Evolutionary conservation across 1,140 invertebrate genomes (phyloP), one percentile per base, ranked within the genome.

Genomic region (Proctacanthus coquilletti): DNA sequence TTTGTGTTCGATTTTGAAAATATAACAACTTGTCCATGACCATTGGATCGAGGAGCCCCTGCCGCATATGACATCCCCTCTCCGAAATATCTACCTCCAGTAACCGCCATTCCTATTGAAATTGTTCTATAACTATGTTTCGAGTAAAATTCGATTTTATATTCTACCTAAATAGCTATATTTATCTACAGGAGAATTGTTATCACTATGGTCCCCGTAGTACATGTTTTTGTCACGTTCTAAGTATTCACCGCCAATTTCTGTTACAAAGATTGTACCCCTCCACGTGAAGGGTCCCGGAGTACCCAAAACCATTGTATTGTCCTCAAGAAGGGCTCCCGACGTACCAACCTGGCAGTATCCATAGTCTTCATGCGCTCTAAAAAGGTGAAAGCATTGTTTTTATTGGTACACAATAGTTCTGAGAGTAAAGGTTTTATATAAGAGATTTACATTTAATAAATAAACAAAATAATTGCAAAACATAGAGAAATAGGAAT

Each of bases 321-420:
- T 78, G 46, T 89, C 84, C 18, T 79, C 68, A 9, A 86, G 64
- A 17, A 89, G 61, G 1, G 77, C 66, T 41, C 79, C 81, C 51
- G 85, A 91, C 0, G 84, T 91, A 6, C 92, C 91, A 27, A 83
- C 85, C 66, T 95, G 91, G 63, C 92, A 96, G 52, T 80, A 86
- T 1, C 85, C 87, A 59, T 77, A 91, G 53, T 89, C 77, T 62
- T 86, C 79, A 51, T 91, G 84, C 15, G 75, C 77, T 49, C 78
- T 81, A 56, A 39, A 68, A 63, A 43, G 31, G 20, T 35, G 25
- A 20, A 29, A 39, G 21, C n/a, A n/a, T n/a, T n/a, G n/a, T n/a
- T n/a, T n/a, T n/a, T n/a, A n/a, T n/a, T n/a, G n/a, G n/a, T n/a
- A n/a, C n/a, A n/a, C n/a, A n/a, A n/a, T n/a, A n/a, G n/a, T n/a